These are phyloP conservation scores for Onthophagus taurus DNA, from an alignment of 1,140 invertebrate genomes.

Conservation along the genomic window DNA sequence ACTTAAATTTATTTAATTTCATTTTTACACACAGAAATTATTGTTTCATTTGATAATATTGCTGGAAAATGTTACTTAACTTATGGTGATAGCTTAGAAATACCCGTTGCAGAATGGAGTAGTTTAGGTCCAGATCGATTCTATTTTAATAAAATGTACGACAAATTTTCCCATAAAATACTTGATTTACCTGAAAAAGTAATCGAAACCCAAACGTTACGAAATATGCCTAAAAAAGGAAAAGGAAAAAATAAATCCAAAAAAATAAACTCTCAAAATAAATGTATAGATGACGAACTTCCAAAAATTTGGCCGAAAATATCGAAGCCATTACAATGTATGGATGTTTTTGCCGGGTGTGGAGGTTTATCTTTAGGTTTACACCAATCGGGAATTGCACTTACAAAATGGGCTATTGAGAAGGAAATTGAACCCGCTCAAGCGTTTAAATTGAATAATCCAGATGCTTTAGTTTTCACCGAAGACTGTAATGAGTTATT, in stretches of 20 bases:
- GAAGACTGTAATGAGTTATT: constrained; percentile 75
- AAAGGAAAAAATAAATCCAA: constrained; percentile 63
- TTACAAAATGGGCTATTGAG: constrained; percentile 75
- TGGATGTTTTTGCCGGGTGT: constrained; percentile 88
- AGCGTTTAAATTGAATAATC: constrained; percentile 73
- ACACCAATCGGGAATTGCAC: constrained; percentile 58
- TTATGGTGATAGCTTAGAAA: constrained; percentile 46
- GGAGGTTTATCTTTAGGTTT: constrained; percentile 69
- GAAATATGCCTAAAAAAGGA: constrained; percentile 32
- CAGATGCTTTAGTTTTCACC: constrained; percentile 61
- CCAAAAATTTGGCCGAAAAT: constrained; percentile 34
- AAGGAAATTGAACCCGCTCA: constrained; percentile 67
- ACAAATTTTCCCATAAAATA: too few relatives aligned
- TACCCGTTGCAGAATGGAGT: constrained; percentile 52
- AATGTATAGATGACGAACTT: constrained; percentile 27
- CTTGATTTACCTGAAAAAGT: neutral
- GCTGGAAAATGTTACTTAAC: constrained; percentile 54
- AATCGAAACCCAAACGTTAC: neutral
- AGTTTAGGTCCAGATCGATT: constrained; percentile 56
- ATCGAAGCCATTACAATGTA: constrained; percentile 46
- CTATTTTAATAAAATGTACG: constrained; percentile 66
- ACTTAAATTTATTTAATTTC: neutral
- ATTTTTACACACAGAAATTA: constrained; percentile 40
- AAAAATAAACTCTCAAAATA: constrained; percentile 29
- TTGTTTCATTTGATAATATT: constrained; percentile 44